Evolutionary conservation across 2,113 vertebrate species (phyloP).

Genomic region (Phalacrocorax pelagicus): DNA sequence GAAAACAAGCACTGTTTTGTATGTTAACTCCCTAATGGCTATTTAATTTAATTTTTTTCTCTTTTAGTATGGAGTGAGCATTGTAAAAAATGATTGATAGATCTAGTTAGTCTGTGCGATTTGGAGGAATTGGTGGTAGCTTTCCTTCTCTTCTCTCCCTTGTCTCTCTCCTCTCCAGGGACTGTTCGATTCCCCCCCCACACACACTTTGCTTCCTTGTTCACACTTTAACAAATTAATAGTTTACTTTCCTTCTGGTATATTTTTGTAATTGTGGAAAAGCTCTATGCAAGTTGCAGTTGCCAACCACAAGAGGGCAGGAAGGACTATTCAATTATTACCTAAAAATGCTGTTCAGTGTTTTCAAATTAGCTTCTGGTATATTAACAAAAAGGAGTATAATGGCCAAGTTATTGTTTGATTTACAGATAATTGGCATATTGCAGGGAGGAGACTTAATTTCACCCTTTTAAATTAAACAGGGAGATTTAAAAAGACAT

Average conservation of each 20-base stretch:
- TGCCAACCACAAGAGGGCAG: slow-evolving; percentile 80
- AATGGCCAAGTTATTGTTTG: slow-evolving; percentile 94
- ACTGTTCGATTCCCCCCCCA: no score
- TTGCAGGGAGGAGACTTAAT: slow-evolving; percentile 87
- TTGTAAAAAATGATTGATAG: neutral
- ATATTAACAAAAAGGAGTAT: slow-evolving; percentile 88
- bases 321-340: slow-evolving; percentile 78
- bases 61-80: neutral
- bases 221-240: neutral
- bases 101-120: neutral
- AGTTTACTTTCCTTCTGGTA: slow-evolving; percentile 26
- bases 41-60: slow-evolving; percentile 1
- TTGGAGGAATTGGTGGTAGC: neutral
- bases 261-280: neutral
- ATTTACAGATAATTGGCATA: slow-evolving; percentile 93
- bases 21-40: slow-evolving; percentile 24
- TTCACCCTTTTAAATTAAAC: slow-evolving; percentile 93
- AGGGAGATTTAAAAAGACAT: slow-evolving; percentile 92
- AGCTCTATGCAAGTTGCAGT: slow-evolving; percentile 52
- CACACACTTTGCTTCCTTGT: no score
- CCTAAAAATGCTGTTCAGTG: slow-evolving; percentile 70
- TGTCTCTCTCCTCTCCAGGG: no score
- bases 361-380: slow-evolving; percentile 86
- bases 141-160: no score
- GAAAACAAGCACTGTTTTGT: slow-evolving; percentile 33